phyloP scores from a whole-genome alignment of 2,797 vertebrate genomes.

The Lates japonicus region DNA sequence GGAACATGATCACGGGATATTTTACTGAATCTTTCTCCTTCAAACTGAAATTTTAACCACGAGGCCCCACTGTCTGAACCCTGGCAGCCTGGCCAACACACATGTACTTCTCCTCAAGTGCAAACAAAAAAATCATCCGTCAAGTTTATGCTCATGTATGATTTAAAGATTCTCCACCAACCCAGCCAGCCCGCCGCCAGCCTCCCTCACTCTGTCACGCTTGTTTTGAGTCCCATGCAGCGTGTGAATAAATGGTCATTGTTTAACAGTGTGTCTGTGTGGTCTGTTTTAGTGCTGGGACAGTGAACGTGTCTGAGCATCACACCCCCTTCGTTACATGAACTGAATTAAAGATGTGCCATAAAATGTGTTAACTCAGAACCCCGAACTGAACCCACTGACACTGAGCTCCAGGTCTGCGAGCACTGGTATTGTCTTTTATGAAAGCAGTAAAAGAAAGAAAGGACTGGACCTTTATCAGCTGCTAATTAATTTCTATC shows the following conservation, averaged over 20 bases:
- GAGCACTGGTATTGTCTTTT: background rate
- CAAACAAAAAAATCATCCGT: constrained; percentile 50
- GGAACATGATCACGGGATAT: constrained; percentile 19
- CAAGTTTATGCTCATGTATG: constrained; percentile 55
- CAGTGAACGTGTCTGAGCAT: constrained; percentile 29
- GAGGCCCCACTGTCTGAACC: constrained; percentile 4
- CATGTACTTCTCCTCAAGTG: constrained; percentile 41
- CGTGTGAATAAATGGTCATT: constrained; percentile 85
- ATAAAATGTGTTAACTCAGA: constrained; percentile 8
- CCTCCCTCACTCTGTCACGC: constrained; percentile 66
- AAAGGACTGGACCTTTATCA: constrained; percentile 14
- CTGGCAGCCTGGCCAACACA: constrained; percentile 31
- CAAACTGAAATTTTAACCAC: constrained; percentile 30
- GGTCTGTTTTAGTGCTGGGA: constrained; percentile 39
- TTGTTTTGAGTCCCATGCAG: constrained; percentile 75
- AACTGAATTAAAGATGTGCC: constrained; percentile 37
- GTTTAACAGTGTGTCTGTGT: constrained; percentile 68
- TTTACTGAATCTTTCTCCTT: constrained; percentile 33
- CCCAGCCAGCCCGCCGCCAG: constrained; percentile 39
- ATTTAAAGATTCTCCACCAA: constrained; percentile 59
- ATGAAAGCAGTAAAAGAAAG: background rate
- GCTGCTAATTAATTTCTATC: constrained; percentile 12
- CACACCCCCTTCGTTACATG: constrained; percentile 2
- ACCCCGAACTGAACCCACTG: background rate
- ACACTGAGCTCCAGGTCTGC: background rate